Conservation (phyloP, 1,140 invertebrate species). For the Diorhabda carinulata region DNA sequence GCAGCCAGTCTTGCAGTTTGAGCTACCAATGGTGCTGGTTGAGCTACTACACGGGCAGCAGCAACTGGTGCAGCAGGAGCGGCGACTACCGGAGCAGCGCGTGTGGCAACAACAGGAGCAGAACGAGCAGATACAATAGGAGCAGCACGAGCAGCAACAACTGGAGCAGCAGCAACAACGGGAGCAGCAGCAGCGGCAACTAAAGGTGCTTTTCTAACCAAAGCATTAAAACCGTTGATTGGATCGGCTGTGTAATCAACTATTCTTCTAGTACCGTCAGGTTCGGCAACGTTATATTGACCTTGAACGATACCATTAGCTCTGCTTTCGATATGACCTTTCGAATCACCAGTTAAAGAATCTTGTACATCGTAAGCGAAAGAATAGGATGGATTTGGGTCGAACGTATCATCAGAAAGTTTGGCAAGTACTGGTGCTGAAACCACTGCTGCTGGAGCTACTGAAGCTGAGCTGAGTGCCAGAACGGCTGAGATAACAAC, state of each 20-base stretch:
- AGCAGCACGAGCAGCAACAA: slow-evolving; percentile 18
- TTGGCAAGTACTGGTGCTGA: slow-evolving; percentile 43
- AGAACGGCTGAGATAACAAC: slow-evolving; percentile 22
- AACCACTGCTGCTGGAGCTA: slow-evolving; percentile 42
- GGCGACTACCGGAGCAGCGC: slow-evolving; percentile 43
- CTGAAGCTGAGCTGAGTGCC: slow-evolving; percentile 46
- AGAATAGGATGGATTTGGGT: slow-evolving; percentile 52
- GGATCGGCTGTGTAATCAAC: slow-evolving; percentile 63
- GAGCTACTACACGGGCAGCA: slow-evolving; percentile 20
- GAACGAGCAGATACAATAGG: not conserved
- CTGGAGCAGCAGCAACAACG: slow-evolving; percentile 22
- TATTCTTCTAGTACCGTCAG: slow-evolving; percentile 60
- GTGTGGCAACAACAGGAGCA: not conserved
- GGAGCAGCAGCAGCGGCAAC: slow-evolving; percentile 30
- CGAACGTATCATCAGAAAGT: slow-evolving; percentile 50
- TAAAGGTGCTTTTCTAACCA: slow-evolving; percentile 44
- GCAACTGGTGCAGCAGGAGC: slow-evolving; percentile 42
- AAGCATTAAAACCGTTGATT: slow-evolving; percentile 51
- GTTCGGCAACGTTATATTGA: slow-evolving; percentile 60
- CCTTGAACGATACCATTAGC: slow-evolving; percentile 63
- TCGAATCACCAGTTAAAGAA: slow-evolving; percentile 55
- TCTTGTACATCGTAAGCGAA: slow-evolving; percentile 57
- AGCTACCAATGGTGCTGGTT: not conserved
- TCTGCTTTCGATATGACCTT: slow-evolving; percentile 54
- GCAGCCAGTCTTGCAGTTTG: not conserved